Conservation (phyloP, 1,140 invertebrate species). For the Heliconius nattereri region DNA sequence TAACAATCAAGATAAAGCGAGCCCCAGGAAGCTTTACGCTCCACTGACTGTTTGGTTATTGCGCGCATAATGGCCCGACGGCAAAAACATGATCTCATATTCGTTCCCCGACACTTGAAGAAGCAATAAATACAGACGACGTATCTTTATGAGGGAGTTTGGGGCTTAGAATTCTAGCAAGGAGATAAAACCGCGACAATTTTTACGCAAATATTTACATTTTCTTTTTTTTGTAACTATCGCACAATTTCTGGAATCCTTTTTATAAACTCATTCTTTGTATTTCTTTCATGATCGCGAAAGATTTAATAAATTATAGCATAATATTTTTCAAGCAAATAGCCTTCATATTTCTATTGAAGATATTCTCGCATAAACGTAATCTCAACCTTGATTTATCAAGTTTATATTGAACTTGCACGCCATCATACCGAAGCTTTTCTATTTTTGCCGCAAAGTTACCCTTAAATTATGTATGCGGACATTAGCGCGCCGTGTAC, state of each 20-base stretch:
- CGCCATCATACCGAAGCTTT: conserved; percentile 1
- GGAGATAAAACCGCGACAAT: conserved; percentile 18
- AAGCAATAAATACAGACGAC: conserved; percentile 32
- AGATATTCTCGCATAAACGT: conserved; percentile 2
- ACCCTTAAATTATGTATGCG: conserved; percentile 16
- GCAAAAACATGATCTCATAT: conserved; percentile 26
- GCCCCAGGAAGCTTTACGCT: conserved; percentile 9
- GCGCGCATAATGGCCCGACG: conserved; percentile 18
- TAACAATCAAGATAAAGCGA: conserved; percentile 11
- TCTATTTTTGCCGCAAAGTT: conserved; percentile 5
- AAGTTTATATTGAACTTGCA: conserved; percentile 11
- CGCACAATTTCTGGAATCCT: background rate
- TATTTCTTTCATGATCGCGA: background rate
- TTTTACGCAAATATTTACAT: conserved; percentile 32
- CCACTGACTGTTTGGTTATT: conserved; percentile 16
- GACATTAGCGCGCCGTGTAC: background rate
- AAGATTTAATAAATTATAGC: background rate
- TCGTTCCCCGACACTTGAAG: conserved; percentile 20
- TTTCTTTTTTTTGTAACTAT: conserved; percentile 10
- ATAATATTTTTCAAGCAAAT: background rate
- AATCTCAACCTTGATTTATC: conserved; percentile 8
- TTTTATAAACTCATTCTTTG: background rate
- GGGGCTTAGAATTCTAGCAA: conserved; percentile 4
- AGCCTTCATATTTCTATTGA: conserved; percentile 9
- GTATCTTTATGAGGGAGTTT: conserved; percentile 31